Evolutionary conservation across 1,140 invertebrate species (phyloP).

Genomic region (Elysia chlorotica): DNA sequence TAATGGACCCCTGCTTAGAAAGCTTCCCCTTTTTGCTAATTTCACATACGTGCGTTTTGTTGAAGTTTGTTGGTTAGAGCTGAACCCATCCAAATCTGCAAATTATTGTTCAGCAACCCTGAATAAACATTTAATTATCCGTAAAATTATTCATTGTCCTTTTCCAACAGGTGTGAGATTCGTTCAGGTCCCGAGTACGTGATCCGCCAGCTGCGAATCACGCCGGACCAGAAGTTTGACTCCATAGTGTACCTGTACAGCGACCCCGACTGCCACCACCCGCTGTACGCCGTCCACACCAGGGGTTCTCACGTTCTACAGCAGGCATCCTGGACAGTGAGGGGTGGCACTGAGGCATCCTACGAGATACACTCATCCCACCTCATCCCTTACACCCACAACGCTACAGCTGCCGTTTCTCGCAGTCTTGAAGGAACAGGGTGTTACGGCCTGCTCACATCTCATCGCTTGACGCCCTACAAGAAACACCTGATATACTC

Average conservation of each 20-base stretch:
- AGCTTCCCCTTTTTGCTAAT: background rate
- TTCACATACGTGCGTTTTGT: background rate
- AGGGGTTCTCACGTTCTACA: conserved; percentile 25
- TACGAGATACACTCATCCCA: conserved; percentile 66
- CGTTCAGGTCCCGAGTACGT: conserved; percentile 70
- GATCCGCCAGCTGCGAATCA: conserved; percentile 70
- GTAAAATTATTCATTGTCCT: background rate
- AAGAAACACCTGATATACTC: conserved; percentile 42
- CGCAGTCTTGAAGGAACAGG: no score
- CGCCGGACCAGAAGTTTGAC: conserved; percentile 67
- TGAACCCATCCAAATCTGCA: background rate
- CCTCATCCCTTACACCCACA: conserved; percentile 68
- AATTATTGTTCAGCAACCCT: background rate
- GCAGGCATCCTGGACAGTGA: conserved; percentile 65
- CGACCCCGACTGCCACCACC: conserved; percentile 70
- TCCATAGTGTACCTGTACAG: conserved; percentile 69
- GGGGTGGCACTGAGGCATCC: conserved; percentile 66
- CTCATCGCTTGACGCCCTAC: conserved; percentile 33
- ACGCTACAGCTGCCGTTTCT: no score
- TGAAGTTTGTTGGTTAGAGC: background rate
- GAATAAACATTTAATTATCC: background rate
- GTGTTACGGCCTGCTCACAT: conserved; percentile 34
- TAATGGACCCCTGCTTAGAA: background rate
- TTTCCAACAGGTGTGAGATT: conserved; percentile 63
- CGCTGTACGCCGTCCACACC: conserved; percentile 66